phyloP scores from a whole-genome alignment of 2,113 vertebrate genomes.

The Pseudopodoces humilis region DNA sequence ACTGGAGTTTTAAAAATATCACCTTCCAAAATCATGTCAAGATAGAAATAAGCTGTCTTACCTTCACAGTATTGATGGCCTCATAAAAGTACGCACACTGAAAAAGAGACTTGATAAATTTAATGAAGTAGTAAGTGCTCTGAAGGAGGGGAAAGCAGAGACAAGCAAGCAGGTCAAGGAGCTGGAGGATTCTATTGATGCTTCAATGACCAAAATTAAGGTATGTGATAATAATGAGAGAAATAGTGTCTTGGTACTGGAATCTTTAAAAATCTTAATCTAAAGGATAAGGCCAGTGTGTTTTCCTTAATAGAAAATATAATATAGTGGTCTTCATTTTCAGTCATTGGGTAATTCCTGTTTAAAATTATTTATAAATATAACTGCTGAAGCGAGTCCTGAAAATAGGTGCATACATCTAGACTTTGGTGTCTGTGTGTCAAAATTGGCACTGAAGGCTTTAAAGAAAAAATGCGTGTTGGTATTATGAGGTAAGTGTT shows the following conservation, averaged over 20 bases:
- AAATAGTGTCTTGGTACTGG: not conserved
- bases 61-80: slow-evolving; percentile 85
- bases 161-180: slow-evolving; percentile 86
- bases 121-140: slow-evolving; percentile 86
- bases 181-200: slow-evolving; percentile 86
- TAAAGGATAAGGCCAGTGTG: not conserved
- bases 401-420: not conserved
- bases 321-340: not conserved
- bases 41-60: not conserved
- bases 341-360: not conserved
- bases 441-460: not conserved
- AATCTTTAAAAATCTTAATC: not conserved
- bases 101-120: slow-evolving; percentile 87
- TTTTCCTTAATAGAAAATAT: not conserved
- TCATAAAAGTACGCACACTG: slow-evolving; percentile 88
- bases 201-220: slow-evolving; percentile 88
- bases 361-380: not conserved
- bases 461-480: not conserved
- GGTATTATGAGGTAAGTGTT: not conserved
- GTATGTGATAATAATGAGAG: slow-evolving; percentile 63
- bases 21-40: not conserved
- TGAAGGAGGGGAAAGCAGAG: slow-evolving; percentile 92
- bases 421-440: not conserved
- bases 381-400: not conserved
- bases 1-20: not conserved